Evolutionary conservation across 1,140 invertebrate species (phyloP), one percentile per base, ranked within the genome.

Genomic region (Bathynomus jamesi): DNA sequence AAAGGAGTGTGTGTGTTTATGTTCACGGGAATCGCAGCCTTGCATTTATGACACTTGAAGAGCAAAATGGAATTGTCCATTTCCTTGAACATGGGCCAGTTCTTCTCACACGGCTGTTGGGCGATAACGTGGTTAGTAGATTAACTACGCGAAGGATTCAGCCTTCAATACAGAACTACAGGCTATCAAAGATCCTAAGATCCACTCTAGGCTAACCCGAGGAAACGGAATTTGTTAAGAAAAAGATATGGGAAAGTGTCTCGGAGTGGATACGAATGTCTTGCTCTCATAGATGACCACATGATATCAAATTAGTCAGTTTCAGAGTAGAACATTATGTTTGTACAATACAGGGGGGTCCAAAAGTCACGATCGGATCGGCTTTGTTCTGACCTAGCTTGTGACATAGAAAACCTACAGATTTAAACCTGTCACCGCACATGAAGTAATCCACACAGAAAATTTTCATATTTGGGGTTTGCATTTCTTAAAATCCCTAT

Each of bases 71-170:
- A 46, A 62, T 68, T 65, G 24, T 86, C 86, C 83, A 95, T 89
- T 28, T 93, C 83, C 7, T 87, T 84, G 78, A 92, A 90, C 24
- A 86, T 81, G 0, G 93, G 93, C 93, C 93, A 96, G 74, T 94
- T 87, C 66, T 91, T 85, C 53, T 83, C 78, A 78, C 95, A 97
- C 0, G 94, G 65, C 75, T 76, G 65, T 10, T n/a, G 10, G n/a
- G 8, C 21, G 5, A 46, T n/a, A 27, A 63, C 32, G n/a, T 25
- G 11, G 11, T 21, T 13, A 21, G 46, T n/a, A n/a, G n/a, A n/a
- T n/a, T n/a, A n/a, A 53, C 11, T 53, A 21, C 46, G 11, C 46
- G 46, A 53, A 21, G 11, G 11, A 21, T 21, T 21, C 46, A 13
- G 21, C 46, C 46, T 53, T 53, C 21, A 13, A 53, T 21, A 53